These are phyloP conservation scores for Polypterus bichir DNA, from an alignment of 2,113 vertebrate genomes.

Conservation along the genomic window DNA sequence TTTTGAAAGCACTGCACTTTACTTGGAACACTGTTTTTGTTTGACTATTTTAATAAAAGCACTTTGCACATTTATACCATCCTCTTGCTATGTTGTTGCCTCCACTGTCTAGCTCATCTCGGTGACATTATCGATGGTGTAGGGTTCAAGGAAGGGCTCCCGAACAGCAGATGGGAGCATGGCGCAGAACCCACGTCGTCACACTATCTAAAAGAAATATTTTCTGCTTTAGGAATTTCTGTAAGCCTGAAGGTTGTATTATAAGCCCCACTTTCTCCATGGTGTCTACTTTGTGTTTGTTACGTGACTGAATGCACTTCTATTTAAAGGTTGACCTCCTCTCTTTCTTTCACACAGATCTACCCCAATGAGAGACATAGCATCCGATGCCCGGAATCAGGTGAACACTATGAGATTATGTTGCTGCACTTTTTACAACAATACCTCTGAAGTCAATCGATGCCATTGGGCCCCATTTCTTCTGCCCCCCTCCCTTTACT, in stretches of 20 bases:
- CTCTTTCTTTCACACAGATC: slow-evolving; percentile 51
- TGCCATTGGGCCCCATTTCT: slow-evolving; percentile 32
- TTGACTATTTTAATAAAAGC: too few relatives aligned
- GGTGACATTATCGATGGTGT: too few relatives aligned
- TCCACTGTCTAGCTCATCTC: too few relatives aligned
- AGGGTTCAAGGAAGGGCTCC: too few relatives aligned
- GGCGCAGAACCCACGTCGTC: too few relatives aligned
- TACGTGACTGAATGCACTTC: not conserved
- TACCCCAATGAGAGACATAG: slow-evolving; percentile 97
- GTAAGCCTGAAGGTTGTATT: not conserved
- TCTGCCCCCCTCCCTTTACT: slow-evolving; percentile 16
- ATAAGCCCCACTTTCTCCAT: not conserved
- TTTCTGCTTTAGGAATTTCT: too few relatives aligned
- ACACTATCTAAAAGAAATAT: too few relatives aligned
- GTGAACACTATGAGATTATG: slow-evolving; percentile 97
- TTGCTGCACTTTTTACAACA: slow-evolving; percentile 98
- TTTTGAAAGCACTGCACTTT: too few relatives aligned
- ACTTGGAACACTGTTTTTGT: too few relatives aligned
- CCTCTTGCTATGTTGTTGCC: too few relatives aligned
- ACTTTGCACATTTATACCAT: too few relatives aligned
- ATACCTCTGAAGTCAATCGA: slow-evolving; percentile 69
- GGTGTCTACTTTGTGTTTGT: not conserved
- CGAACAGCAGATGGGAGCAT: too few relatives aligned
- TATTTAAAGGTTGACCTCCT: not conserved
- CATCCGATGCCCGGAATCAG: slow-evolving; percentile 94